Evolutionary conservation across 2,113 vertebrate species (phyloP).

Genomic region (Lophochroa leadbeateri): DNA sequence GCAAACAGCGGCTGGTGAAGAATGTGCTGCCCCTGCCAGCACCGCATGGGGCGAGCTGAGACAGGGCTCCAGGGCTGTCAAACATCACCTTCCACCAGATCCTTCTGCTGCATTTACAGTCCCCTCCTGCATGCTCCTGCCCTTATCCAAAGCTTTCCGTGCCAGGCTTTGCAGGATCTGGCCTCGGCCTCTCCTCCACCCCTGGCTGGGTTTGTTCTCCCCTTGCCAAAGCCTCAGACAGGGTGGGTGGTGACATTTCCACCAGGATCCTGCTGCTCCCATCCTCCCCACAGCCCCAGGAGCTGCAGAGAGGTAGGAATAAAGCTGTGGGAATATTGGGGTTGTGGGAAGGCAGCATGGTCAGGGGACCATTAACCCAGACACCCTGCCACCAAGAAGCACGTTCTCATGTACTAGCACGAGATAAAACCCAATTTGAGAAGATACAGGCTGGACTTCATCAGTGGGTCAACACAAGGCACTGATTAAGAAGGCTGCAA

Average conservation of each 20-base stretch:
- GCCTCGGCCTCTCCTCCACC: not conserved
- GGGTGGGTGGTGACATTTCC: not conserved
- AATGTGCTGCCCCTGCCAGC: not conserved
- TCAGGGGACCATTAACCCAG: not conserved
- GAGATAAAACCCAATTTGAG: not conserved
- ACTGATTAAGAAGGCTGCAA: not conserved
- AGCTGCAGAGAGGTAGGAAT: no score
- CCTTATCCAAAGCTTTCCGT: not conserved
- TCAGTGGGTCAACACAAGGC: not conserved
- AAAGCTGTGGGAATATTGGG: not conserved
- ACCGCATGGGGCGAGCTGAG: fast-evolving
- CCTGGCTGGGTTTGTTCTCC: not conserved
- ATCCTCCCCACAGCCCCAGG: not conserved
- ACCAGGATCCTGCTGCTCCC: not conserved
- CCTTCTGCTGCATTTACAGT: not conserved
- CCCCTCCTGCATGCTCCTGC: not conserved
- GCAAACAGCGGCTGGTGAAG: not conserved
- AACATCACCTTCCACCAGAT: not conserved
- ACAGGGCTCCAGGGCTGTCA: not conserved
- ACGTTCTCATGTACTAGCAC: not conserved
- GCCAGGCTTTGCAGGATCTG: not conserved
- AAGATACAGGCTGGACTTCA: not conserved
- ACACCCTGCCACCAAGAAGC: not conserved
- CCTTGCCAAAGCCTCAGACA: not conserved
- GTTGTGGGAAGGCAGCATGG: not conserved